Base-by-base conservation (phyloP, 2,113 vertebrate species). In the Deroptyus accipitrinus region DNA sequence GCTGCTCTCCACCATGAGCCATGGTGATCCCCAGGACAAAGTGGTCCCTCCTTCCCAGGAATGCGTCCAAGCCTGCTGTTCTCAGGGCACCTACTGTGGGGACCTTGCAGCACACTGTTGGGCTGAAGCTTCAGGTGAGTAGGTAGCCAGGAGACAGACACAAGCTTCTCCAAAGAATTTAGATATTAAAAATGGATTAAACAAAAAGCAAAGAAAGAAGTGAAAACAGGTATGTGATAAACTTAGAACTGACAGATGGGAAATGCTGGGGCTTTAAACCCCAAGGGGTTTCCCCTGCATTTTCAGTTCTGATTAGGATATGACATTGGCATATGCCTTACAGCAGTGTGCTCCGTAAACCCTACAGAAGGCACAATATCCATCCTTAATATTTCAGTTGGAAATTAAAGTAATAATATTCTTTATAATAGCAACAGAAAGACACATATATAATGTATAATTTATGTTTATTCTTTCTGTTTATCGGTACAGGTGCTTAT, bases 221-320 rank as follows among this genome's bases (percentile, higher is more conserved):
- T 49, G 63, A 42, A 95, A 87, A 87, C 28, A 84, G 28, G n/a
- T 37, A 76, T 1, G 5, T 39, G 61, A 90, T 82, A 81, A 90
- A 83, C 44, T 74, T 86, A 55, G 74, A 91, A 48, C 33, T 63
- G 84, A 83, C 93, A 97, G 91, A 90, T 69, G 67, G 90, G 78
- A 90, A 97, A 73, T 57, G 67, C 51, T 74, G 54, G 62, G 55
- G 24, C 83, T 95, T 90, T 52, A 67, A 83, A 78, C n/a, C 86
- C 73, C 67, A 54, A 64, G 68, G 73, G 88, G 4, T 57, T 89
- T 92, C 37, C 74, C 41, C 82, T 2, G 4, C 19, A 15, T 90
- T 92, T 89, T 81, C 69, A 83, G 33, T 72, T 93, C 61, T 86
- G 83, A 66, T 94, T 81, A 88, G 39, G 48, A 83, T 30, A 83